Evolutionary conservation across 2,888 invertebrate genomes (phyloP).

Genomic region (Lacanobia wlatinum): DNA sequence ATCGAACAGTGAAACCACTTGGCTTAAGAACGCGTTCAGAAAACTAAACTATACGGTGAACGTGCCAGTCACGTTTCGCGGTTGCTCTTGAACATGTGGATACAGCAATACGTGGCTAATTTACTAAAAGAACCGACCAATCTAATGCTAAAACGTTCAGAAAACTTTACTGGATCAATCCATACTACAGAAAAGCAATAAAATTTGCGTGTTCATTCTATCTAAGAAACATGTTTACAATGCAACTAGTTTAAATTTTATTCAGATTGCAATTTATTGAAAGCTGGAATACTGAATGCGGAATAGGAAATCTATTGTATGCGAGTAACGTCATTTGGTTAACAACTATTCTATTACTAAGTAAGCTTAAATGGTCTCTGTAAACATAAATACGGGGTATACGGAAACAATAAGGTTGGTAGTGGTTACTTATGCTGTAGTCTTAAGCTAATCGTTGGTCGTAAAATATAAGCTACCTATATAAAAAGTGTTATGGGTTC

Average conservation of each 20-base stretch:
- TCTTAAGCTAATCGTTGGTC: too few species aligned
- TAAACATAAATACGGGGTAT: conserved; percentile 28
- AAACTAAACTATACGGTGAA: conserved; percentile 72
- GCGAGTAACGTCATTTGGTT: conserved; percentile 43
- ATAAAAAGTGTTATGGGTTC: too few species aligned
- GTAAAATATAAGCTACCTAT: too few species aligned
- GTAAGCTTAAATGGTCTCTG: conserved; percentile 39
- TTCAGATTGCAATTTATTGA: conserved; percentile 25
- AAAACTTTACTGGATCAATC: not conserved
- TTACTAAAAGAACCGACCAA: conserved; percentile 41
- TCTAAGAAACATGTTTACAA: conserved; percentile 12
- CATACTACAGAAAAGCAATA: conserved; percentile 8
- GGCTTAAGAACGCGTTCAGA: conserved; percentile 74
- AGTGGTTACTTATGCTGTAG: not conserved
- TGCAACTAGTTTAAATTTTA: not conserved
- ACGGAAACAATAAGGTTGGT: conserved; percentile 45
- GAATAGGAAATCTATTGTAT: conserved; percentile 57
- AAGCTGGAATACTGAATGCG: conserved; percentile 39
- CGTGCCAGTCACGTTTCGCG: conserved; percentile 52
- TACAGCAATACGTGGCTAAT: conserved; percentile 64
- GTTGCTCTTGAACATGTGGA: conserved; percentile 67
- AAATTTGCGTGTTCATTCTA: conserved; percentile 9
- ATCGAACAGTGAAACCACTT: conserved; percentile 84
- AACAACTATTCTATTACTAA: conserved; percentile 28
- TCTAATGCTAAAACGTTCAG: not conserved